These are phyloP conservation scores for Noctua fimbriata DNA, from an alignment of 2,888 invertebrate genomes.

Conservation along the genomic window DNA sequence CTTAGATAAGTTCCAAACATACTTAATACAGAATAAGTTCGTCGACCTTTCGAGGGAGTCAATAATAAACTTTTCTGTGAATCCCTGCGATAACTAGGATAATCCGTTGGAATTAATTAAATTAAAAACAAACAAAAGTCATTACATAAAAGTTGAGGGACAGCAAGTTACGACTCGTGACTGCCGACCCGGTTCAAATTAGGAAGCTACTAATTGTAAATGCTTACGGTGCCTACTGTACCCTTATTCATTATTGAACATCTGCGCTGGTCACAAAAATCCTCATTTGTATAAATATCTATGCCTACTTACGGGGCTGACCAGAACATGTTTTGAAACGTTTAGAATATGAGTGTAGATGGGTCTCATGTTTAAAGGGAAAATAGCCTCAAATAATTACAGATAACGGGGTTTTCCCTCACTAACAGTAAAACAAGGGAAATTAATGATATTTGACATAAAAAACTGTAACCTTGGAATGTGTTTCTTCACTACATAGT, in stretches of 20 bases:
- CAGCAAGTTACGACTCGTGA: slow-evolving; percentile 75
- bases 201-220: slow-evolving; percentile 66
- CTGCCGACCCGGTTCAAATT: slow-evolving; percentile 72
- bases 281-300: slow-evolving; percentile 26
- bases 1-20: slow-evolving; percentile 71
- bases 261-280: slow-evolving; percentile 55
- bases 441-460: background rate
- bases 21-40: slow-evolving; percentile 69
- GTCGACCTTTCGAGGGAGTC: slow-evolving; percentile 74
- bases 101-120: slow-evolving; percentile 87
- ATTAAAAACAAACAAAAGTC: slow-evolving; percentile 87
- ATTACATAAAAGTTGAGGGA: slow-evolving; percentile 81
- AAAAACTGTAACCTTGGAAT: no score
- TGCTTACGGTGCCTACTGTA: slow-evolving; percentile 34
- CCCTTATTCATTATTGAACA: slow-evolving; percentile 61
- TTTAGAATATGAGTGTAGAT: background rate
- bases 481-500: no score
- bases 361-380: background rate
- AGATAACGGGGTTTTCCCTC: background rate
- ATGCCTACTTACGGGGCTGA: background rate
- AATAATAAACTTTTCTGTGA: slow-evolving; percentile 80
- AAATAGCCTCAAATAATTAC: slow-evolving; percentile 5
- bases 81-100: slow-evolving; percentile 83
- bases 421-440: background rate
- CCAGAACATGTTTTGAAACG: slow-evolving; percentile 13